Evolutionary conservation across 2,888 invertebrate species (phyloP), one percentile per base, ranked within the genome.

Genomic region (Melinaea marsaeus): DNA sequence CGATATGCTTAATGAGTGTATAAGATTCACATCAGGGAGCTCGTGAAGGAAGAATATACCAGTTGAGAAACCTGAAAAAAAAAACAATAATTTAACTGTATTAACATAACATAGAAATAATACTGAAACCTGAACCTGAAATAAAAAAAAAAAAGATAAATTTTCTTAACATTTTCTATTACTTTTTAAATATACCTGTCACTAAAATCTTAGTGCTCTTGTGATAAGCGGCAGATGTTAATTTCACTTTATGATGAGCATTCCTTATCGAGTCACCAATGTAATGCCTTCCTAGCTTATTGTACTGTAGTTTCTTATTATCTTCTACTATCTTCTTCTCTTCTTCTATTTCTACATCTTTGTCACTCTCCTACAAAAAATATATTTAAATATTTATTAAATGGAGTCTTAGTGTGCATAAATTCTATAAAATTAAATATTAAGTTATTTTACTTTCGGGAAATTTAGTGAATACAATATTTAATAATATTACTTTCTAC

Each of bases 21-120:
- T 96, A 72, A 98, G 89, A 75, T 95, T 97, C 62, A 98, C 96
- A 56, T 97, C 97, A 0, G 99, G 99, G 91, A 99, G 92, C 84
- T 99, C 98, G 79, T 99, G 96, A 0, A 99, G 92, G 79, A 95
- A 96, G 90, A 99, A 99, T 35, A 95, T 93, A 2, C 99, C 99
- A 70, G 94, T 96, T 13, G 95, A 95, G 81, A 97, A 99, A 6
- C 98, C 99, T 92, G 76, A 5, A 78, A 77, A 37, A 33, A 22
- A 22, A 22, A 22, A 22, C 22, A 22, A 22, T 22, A 22, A 22
- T 22, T 22, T 22, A 22, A 22, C 22, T 22, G 22, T 0, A 37
- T 37, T 37, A 37, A 37, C 35, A 35, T 4, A 6, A 35, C 37
- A 6, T 37, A 6, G 37, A 37, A 6, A 37, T 7, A 37, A 37